These are phyloP conservation scores for Sus scrofa DNA, from an alignment of 2,113 vertebrate species.

Conservation along the genomic window T2T-Sscrofa CM000825.6:58173501-58174000, in stretches of 20 bases:
- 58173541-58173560: not conserved
- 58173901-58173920: not conserved
- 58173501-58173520: accelerated
- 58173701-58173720: not conserved
- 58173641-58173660: not conserved
- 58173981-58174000: not conserved
- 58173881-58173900: not conserved
- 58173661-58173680: not conserved
- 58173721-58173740: not conserved
- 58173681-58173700: not conserved
- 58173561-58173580: not conserved
- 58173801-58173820: not conserved
- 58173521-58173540: not conserved
- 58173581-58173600: not conserved
- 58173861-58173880: not conserved
- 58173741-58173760: not conserved
- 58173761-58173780: not conserved
- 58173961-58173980: not conserved
- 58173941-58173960: not conserved
- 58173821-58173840: not conserved
- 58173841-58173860: not conserved
- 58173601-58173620: not conserved
- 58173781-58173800: accelerated
- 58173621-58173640: not conserved
- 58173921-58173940: accelerated